Evolutionary conservation across 2,113 vertebrate species (phyloP).

Genomic region (Lampris incognitus): DNA sequence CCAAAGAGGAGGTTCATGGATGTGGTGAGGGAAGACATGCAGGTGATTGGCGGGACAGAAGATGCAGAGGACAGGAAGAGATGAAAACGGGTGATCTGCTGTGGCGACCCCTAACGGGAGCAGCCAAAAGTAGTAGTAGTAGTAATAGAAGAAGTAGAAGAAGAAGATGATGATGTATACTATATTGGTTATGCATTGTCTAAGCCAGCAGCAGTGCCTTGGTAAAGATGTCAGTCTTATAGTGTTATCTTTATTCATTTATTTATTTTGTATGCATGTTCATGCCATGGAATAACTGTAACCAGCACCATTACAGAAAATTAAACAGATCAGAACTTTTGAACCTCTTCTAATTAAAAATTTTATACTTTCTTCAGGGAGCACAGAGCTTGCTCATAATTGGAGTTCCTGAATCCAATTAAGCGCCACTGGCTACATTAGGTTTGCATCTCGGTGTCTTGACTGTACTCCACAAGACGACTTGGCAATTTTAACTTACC

Average conservation of each 20-base stretch:
- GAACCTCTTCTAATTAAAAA: constrained; percentile 66
- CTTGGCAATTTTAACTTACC: constrained; percentile 36
- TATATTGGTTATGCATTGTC: not conserved
- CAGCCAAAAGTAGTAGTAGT: too few relatives aligned
- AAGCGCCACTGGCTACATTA: constrained; percentile 34
- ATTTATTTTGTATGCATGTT: constrained; percentile 6
- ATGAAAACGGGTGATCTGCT: too few relatives aligned
- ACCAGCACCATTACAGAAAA: constrained; percentile 27
- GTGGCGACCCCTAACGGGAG: too few relatives aligned
- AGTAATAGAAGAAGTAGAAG: not conserved
- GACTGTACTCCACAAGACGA: constrained; percentile 52
- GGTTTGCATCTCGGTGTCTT: constrained; percentile 24
- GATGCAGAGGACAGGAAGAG: too few relatives aligned
- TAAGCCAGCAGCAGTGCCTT: not conserved
- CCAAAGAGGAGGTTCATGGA: too few relatives aligned
- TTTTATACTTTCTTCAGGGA: constrained; percentile 57
- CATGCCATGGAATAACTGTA: not conserved
- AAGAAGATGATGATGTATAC: too few relatives aligned
- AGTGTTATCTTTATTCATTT: not conserved
- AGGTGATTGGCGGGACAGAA: too few relatives aligned
- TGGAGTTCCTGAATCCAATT: constrained; percentile 57
- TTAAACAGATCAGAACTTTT: constrained; percentile 57
- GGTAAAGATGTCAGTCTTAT: constrained; percentile 4
- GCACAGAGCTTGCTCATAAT: constrained; percentile 60
- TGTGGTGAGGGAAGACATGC: too few relatives aligned